Evolutionary conservation across 2,888 invertebrate species (phyloP), one percentile per base, ranked within the genome.

Genomic region (Pammene aurita): DNA sequence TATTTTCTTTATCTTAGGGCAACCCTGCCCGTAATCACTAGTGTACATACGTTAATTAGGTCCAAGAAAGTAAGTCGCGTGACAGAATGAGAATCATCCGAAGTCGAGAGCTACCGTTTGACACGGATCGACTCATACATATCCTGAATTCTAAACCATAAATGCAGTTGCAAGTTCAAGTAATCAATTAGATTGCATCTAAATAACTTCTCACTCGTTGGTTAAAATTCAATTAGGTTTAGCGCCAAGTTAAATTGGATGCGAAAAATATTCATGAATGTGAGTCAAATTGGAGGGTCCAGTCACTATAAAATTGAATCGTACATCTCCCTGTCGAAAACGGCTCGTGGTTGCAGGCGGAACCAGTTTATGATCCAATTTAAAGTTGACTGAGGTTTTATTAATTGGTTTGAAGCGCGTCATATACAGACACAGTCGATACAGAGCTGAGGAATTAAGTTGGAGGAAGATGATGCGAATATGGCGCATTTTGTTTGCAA

Each of bases 21-120:
- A 18, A 38, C 6, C 13, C 41, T 65, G 7, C 6, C 14, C 26
- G 16, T 13, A 16, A 14, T 16, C 52, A 18, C 14, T 7, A 18
- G 14, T 44, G 14, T 6, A 38, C 44, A 46, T 58, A 46, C 44
- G 38, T 13, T 18, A 14, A 52, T 68, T 35, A 42, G 35, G 35
- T 35, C 9, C 18, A 35, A 10, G 18, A 57, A 50, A 18, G 42
- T 11, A 41, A n/a, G 66, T 72, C 74, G 78, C 79, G 80, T 82
- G 82, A 81, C 77, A 79, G 80, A 83, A 85, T 84, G 80, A 75
- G 79, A 79, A 79, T 80, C 77, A 78, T 80, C 78, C 74, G 75
- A 73, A 78, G 78, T 79, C 79, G 79, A 80, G 81, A 79, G 82
- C 83, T 81, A 80, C 82, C 78, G 83, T 81, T 83, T 73, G 78